phyloP scores from a whole-genome alignment of 2,888 invertebrate genomes.

The Choreutis nemorana region DNA sequence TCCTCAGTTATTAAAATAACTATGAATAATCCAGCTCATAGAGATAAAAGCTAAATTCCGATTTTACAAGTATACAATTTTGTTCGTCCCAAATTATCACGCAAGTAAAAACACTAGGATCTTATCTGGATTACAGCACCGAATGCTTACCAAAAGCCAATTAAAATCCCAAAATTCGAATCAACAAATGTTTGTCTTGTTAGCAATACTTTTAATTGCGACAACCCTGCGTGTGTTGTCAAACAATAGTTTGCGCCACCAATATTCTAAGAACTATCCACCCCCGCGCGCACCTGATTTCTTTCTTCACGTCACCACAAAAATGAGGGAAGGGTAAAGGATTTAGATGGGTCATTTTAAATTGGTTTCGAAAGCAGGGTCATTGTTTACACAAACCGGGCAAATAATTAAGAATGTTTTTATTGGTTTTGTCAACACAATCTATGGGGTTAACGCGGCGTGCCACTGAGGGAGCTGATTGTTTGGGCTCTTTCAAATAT shows the following conservation, averaged over 20 bases:
- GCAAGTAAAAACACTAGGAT: no score
- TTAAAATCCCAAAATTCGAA: slow-evolving; percentile 42
- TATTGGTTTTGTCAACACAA: slow-evolving; percentile 62
- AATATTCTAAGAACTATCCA: slow-evolving; percentile 20
- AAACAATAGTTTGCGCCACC: slow-evolving; percentile 43
- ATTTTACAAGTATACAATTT: no score
- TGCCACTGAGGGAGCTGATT: slow-evolving; percentile 40
- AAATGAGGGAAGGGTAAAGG: slow-evolving; percentile 7
- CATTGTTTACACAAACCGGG: slow-evolving; percentile 53
- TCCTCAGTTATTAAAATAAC: no score
- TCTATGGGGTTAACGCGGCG: slow-evolving; percentile 25
- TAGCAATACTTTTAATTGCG: slow-evolving; percentile 62
- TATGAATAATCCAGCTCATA: no score
- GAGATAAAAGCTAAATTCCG: no score
- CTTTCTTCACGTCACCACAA: slow-evolving; percentile 5
- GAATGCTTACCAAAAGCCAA: slow-evolving; percentile 58
- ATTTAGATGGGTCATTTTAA: slow-evolving; percentile 20
- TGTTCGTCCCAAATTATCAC: no score
- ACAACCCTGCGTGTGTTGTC: slow-evolving; percentile 39
- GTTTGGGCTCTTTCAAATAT: slow-evolving; percentile 36
- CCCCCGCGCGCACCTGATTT: no score
- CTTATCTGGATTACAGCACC: no score
- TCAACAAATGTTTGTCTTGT: slow-evolving; percentile 61
- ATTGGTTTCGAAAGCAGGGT: slow-evolving; percentile 30
- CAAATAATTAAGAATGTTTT: slow-evolving; percentile 65